Base-by-base conservation (phyloP, 2,888 invertebrate genomes). In the Kuschelorhynchus macadamiae region DNA sequence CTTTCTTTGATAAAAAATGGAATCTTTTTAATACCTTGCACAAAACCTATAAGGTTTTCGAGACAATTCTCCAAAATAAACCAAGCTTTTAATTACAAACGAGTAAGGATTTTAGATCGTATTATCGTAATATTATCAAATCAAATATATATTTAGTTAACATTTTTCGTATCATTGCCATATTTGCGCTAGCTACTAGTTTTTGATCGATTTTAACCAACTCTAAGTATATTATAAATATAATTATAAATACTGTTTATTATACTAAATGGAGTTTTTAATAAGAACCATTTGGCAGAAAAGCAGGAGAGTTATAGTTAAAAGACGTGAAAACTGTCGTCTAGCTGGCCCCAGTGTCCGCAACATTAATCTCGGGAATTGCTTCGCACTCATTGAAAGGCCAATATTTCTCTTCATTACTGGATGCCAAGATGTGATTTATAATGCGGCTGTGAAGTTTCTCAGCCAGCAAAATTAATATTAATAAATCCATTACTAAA, bases 361-460 rank as follows among this genome's bases (percentile, higher is more conserved):
- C 65, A 65, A 66, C 68, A 80, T 81, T 80, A 81, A 80, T 81
- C 80, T 79, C 77, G 75, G 57, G 77, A 78, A 80, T 81, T 80
- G 78, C 77, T 74, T 78, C 79, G 77, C 75, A 75, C 77, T 77
- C 74, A 77, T 75, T 75, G 76, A 77, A 76, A 75, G 75, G 70
- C 75, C 76, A 75, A 74, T 78, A 81, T 81, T 80, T 79, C 79
- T 81, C 80, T 81, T 80, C 79, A 80, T 81, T 81, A 80, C 75
- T 56, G 17, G 50, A 66, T 33, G 59, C 55, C 70, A 55, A 67
- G 68, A 67, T 71, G 71, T 77, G 78, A 79, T 78, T 78, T 78
- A 79, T 77, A 57, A 60, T 61, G 61, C 53, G 63, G 59, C 63
- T 46, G 50, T 57, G 56, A 62, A 62, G 59, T 60, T 68, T n/a